Base-by-base conservation (phyloP, 2,797 vertebrate species). In the Pristis pectinata region DNA sequence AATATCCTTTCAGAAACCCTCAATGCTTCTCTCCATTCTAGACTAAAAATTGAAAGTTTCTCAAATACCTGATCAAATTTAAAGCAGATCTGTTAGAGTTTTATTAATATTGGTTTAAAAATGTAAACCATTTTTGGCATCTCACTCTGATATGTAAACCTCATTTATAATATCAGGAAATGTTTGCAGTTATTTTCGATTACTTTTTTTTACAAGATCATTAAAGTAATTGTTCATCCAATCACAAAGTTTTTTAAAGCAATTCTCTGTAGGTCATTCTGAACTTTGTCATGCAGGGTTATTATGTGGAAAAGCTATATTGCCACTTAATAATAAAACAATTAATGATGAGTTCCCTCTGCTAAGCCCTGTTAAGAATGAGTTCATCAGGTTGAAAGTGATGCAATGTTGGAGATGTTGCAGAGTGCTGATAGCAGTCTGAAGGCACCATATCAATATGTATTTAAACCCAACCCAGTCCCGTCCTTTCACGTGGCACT, bases 381-480 rank as follows among this genome's bases (percentile, higher is more conserved):
- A 80, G 79, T 44, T 41, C 79, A 22, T 22, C 79, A 80, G 79
- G 37, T 80, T 44, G 79, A 22, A 44, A 79, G 19, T 44, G 79
- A 44, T 44, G 37, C 37, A 44, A 7, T 37, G 44, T 5, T 8
- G 77, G 41, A 41, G 77, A 22, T 41, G 77, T 80, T 41, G 41
- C 37, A 22, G 17, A 56, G 24, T 85, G 24, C 24, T 30, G 49
- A 85, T 85, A 44, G 49, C 82, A 85, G 27, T 85, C 49, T 49
- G 9, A 49, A 56, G 49, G 56, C 82, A 85, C 49, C 82, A 56
- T 82, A 85, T 85, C 49, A 85, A 85, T 85, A 49, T 85, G 49
- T 85, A 85, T 85, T 85, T 85, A 85, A 85, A 44, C 82, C 82
- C 53, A 49, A 85, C 24, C 82, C 27, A 30, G 6, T 85, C 79